Evolutionary conservation across 2,797 vertebrate genomes (phyloP).

Genomic region (Enteromius argenteus): DNA sequence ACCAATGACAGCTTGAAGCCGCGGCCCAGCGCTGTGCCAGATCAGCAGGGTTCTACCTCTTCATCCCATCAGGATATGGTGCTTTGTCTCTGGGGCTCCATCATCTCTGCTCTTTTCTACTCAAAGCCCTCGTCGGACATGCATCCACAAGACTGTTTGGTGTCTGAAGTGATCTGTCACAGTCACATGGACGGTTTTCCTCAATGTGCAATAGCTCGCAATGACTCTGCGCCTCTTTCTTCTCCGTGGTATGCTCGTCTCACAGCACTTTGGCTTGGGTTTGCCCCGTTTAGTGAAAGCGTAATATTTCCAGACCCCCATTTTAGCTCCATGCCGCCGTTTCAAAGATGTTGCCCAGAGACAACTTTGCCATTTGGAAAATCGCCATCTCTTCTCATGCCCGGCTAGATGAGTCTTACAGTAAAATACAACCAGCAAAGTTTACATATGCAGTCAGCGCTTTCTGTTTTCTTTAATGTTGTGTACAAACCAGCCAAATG

Average conservation of each 20-base stretch:
- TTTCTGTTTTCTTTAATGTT: conserved; percentile 15
- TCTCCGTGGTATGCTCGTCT: conserved; percentile 66
- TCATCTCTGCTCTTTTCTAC: conserved; percentile 79
- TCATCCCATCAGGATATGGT: conserved; percentile 69
- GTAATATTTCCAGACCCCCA: conserved; percentile 60
- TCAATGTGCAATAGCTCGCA: neutral
- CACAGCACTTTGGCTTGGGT: conserved; percentile 57
- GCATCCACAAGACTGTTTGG: conserved; percentile 63
- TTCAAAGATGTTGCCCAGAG: conserved; percentile 77
- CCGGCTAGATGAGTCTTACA: neutral
- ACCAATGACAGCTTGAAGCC: conserved; percentile 73
- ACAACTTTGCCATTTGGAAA: conserved; percentile 83
- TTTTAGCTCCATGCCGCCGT: conserved; percentile 66
- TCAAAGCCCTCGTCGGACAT: conserved; percentile 53
- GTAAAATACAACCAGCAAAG: conserved; percentile 29
- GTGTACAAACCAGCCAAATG: neutral
- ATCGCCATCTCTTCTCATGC: conserved; percentile 31
- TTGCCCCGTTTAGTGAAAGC: conserved; percentile 40
- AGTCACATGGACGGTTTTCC: conserved; percentile 65
- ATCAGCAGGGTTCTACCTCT: neutral
- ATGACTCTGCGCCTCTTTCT: conserved; percentile 56
- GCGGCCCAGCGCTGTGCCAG: conserved; percentile 34
- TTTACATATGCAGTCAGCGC: conserved; percentile 21
- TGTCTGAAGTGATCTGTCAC: conserved; percentile 68
- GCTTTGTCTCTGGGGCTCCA: conserved; percentile 82